Evolutionary conservation across 2,888 invertebrate genomes (phyloP).

Genomic region (Sphaeridia pumilis): DNA sequence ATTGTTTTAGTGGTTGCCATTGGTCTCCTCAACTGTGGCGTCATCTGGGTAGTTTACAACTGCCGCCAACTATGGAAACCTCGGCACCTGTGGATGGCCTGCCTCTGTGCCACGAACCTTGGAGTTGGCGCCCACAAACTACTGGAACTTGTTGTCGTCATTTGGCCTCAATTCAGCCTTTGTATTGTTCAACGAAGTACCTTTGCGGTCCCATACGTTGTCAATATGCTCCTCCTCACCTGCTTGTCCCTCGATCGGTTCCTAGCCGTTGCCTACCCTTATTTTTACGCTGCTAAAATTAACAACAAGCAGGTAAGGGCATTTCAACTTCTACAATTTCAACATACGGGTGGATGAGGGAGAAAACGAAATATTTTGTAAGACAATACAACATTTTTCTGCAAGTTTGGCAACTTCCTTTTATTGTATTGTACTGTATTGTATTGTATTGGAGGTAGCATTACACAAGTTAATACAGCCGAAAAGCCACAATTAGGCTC

Average conservation of each 20-base stretch:
- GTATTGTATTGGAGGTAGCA: too few relatives aligned
- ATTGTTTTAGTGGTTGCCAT: slow-evolving; percentile 28
- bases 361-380: too few relatives aligned
- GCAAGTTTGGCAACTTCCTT: too few relatives aligned
- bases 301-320: slow-evolving; percentile 32
- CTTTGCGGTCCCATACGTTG: slow-evolving; percentile 30
- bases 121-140: slow-evolving; percentile 33
- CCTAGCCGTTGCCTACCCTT: slow-evolving; percentile 34
- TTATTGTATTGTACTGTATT: too few relatives aligned
- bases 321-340: too few relatives aligned
- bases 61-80: slow-evolving; percentile 35
- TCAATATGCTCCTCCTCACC: slow-evolving; percentile 34
- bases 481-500: background rate
- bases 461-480: background rate
- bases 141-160: slow-evolving; percentile 24
- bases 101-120: slow-evolving; percentile 33
- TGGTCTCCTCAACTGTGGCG: slow-evolving; percentile 28
- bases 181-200: slow-evolving; percentile 15
- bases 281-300: slow-evolving; percentile 30
- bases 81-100: slow-evolving; percentile 36
- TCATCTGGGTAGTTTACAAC: slow-evolving; percentile 28
- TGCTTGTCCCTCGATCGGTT: slow-evolving; percentile 33
- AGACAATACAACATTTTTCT: background rate
- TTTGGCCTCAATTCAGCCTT: slow-evolving; percentile 13
- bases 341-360: too few relatives aligned